These are phyloP conservation scores for Aleiodes leptofemur DNA, from an alignment of 2,888 invertebrate species.

Conservation along the genomic window DNA sequence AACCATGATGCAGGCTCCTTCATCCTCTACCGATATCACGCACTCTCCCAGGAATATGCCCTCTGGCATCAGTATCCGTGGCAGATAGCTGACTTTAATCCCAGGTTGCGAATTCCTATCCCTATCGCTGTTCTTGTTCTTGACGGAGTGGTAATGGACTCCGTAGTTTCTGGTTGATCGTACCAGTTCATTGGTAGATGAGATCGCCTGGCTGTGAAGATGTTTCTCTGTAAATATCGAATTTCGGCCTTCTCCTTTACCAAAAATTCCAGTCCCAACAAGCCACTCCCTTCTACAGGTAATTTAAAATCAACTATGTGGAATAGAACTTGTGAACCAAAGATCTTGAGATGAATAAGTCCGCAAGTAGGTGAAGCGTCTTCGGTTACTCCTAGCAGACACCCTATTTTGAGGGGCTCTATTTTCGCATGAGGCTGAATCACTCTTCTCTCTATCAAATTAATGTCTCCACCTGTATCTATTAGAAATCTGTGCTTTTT, in stretches of 20 bases:
- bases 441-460: neutral
- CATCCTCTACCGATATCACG: neutral
- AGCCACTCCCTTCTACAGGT: too few species aligned
- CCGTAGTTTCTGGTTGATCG: too few species aligned
- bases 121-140: neutral
- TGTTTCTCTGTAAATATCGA: too few species aligned
- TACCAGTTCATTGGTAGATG: too few species aligned
- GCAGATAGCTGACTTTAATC: neutral
- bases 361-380: too few species aligned
- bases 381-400: too few species aligned
- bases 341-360: neutral
- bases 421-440: too few species aligned
- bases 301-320: too few species aligned
- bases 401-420: too few species aligned
- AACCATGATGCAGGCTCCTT: neutral
- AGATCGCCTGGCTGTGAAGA: too few species aligned
- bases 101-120: neutral
- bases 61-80: neutral
- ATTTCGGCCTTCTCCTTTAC: too few species aligned
- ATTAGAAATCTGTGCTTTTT: neutral
- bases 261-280: too few species aligned
- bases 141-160: neutral
- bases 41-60: neutral
- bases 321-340: neutral
- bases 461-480: neutral